Evolutionary conservation across 2,888 invertebrate genomes (phyloP).

Genomic region (Synergus umbraculus): DNA sequence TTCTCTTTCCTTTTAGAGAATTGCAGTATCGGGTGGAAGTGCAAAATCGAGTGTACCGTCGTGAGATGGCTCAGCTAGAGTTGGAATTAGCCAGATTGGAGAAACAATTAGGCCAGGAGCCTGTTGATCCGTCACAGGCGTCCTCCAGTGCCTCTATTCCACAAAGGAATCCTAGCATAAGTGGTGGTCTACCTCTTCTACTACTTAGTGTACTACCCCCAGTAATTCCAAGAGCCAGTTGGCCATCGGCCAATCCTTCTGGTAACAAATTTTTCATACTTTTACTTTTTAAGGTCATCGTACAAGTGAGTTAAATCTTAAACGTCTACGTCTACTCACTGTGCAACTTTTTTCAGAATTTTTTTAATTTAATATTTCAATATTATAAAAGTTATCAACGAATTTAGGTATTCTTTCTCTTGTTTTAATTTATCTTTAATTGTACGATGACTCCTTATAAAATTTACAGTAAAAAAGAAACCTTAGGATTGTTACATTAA

Average conservation of each 20-base stretch:
- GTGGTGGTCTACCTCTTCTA: conserved; percentile 85
- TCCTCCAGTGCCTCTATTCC: conserved; percentile 80
- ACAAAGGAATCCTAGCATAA: conserved; percentile 83
- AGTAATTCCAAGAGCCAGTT: conserved; percentile 87
- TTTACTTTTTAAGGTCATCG: conserved; percentile 48
- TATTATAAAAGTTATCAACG: too few relatives aligned
- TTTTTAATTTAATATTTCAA: too few relatives aligned
- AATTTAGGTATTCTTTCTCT: not conserved
- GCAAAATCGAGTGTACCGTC: conserved; percentile 92
- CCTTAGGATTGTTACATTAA: too few relatives aligned
- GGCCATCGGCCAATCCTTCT: conserved; percentile 85
- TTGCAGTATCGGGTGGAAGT: conserved; percentile 92
- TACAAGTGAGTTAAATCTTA: conserved; percentile 41
- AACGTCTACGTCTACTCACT: too few relatives aligned
- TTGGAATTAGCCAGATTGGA: conserved; percentile 88
- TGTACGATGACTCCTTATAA: conserved; percentile 7
- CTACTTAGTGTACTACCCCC: conserved; percentile 86
- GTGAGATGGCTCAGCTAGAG: conserved; percentile 89
- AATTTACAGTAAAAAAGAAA: too few relatives aligned
- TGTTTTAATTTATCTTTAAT: not conserved
- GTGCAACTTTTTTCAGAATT: too few relatives aligned
- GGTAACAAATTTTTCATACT: conserved; percentile 62
- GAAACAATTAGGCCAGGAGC: conserved; percentile 81
- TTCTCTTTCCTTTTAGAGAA: conserved; percentile 78
- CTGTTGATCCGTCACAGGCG: conserved; percentile 77